phyloP scores from a whole-genome alignment of 1,140 invertebrate genomes.

The Ips nitidus region DNA sequence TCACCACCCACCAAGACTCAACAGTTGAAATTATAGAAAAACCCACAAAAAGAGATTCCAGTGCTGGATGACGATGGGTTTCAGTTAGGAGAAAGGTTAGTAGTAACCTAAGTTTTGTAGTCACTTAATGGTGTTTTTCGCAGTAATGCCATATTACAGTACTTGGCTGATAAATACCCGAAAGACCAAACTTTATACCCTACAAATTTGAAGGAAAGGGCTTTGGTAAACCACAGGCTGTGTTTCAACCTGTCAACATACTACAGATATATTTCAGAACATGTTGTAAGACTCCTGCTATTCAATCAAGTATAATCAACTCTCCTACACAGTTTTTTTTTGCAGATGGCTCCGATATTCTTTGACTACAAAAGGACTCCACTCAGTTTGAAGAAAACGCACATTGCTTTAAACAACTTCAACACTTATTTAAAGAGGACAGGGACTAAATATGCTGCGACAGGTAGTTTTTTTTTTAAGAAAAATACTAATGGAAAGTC shows the following conservation, averaged over 20 bases:
- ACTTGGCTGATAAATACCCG: constrained; percentile 72
- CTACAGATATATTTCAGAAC: constrained; percentile 68
- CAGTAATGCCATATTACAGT: constrained; percentile 75
- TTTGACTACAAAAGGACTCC: constrained; percentile 70
- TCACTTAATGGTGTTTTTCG: constrained; percentile 18
- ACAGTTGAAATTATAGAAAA: constrained; percentile 57
- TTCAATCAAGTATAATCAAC: background rate
- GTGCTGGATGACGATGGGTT: constrained; percentile 74
- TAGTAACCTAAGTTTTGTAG: background rate
- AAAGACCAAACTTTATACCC: constrained; percentile 68
- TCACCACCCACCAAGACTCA: too few species aligned
- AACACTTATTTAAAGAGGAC: constrained; percentile 64
- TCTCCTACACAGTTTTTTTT: constrained; percentile 23
- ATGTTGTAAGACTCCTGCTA: constrained; percentile 43
- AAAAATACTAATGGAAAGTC: background rate
- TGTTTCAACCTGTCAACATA: constrained; percentile 76
- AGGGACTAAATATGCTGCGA: constrained; percentile 66
- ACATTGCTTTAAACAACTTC: constrained; percentile 66
- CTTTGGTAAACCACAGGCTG: constrained; percentile 72
- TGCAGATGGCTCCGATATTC: constrained; percentile 70
- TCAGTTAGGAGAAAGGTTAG: constrained; percentile 66
- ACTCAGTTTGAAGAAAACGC: constrained; percentile 63
- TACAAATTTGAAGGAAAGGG: constrained; percentile 64
- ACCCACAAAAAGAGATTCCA: constrained; percentile 79
- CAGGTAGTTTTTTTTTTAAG: constrained; percentile 49